Percentiles rank a stretch among this genome's conserved stretches.
Evolutionary conservation across 1,140 invertebrate species (phyloP).

Genomic region (Bursaphelenchus mucronatus): DNA sequence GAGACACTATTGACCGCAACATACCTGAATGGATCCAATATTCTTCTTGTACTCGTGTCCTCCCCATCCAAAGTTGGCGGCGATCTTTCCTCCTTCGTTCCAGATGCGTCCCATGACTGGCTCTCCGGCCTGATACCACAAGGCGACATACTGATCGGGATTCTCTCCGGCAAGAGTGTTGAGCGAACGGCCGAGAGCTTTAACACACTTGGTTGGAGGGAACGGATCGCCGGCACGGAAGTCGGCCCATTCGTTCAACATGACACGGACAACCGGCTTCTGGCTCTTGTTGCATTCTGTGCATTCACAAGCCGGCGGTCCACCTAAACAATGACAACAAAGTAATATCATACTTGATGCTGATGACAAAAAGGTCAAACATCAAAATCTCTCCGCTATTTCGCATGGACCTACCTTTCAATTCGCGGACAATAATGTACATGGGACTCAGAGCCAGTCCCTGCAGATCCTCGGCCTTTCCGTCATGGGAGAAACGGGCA

Average conservation of each 20-base stretch:
- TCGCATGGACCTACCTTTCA: constrained; percentile 21
- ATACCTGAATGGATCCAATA: constrained; percentile 40
- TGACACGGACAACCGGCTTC: constrained; percentile 12
- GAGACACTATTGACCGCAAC: too few species aligned
- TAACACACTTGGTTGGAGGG: constrained; percentile 25
- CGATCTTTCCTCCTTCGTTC: constrained; percentile 46
- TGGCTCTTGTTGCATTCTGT: constrained; percentile 28
- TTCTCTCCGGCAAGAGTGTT: constrained; percentile 37
- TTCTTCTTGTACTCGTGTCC: constrained; percentile 41
- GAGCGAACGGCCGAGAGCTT: constrained; percentile 36
- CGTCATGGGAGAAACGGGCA: constrained; percentile 41
- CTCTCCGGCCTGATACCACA: constrained; percentile 50
- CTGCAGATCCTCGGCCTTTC: constrained; percentile 29
- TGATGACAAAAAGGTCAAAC: not conserved
- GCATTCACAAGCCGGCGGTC: constrained; percentile 43
- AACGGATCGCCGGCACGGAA: constrained; percentile 44
- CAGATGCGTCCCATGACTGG: constrained; percentile 50
- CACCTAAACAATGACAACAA: not conserved
- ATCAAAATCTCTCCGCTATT: too few species aligned
- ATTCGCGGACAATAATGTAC: constrained; percentile 43
- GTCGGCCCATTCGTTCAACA: constrained; percentile 51
- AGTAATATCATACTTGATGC: not conserved
- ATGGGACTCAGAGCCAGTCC: constrained; percentile 23
- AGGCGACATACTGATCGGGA: constrained; percentile 48
- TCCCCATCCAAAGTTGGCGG: constrained; percentile 32